Evolutionary conservation across 2,888 invertebrate genomes (phyloP).

Genomic region (Yponomeuta evonymella): DNA sequence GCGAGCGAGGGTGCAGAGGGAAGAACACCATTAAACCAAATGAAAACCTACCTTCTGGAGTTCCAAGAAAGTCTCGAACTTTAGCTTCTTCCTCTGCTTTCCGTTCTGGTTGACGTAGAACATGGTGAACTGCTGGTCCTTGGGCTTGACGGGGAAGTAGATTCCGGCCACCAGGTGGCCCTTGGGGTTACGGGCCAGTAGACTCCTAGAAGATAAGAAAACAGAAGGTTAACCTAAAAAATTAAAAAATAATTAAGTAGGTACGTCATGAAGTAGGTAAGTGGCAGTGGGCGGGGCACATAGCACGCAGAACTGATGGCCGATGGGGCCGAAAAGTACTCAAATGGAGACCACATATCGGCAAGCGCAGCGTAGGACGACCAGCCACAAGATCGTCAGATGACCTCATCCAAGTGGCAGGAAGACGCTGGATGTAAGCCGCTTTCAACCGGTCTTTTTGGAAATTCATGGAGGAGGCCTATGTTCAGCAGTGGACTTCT

Average conservation of each 20-base stretch:
- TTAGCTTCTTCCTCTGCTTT: conserved; percentile 84
- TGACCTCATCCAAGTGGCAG: too few relatives aligned
- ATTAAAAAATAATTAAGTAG: neutral
- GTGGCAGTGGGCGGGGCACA: too few relatives aligned
- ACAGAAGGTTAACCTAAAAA: neutral
- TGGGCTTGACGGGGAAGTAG: conserved; percentile 84
- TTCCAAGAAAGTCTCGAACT: conserved; percentile 82
- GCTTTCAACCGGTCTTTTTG: too few relatives aligned
- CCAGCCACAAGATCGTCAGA: too few relatives aligned
- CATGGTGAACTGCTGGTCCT: conserved; percentile 83
- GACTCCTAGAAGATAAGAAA: conserved; percentile 73
- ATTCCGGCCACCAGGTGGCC: conserved; percentile 89
- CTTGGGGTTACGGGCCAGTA: conserved; percentile 88
- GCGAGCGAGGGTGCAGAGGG: neutral
- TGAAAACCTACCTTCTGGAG: conserved; percentile 74
- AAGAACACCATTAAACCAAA: neutral
- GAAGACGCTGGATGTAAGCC: too few relatives aligned
- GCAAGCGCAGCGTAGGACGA: too few relatives aligned
- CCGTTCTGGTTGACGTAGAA: conserved; percentile 84
- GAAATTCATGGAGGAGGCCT: too few relatives aligned
- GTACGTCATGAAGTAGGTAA: too few relatives aligned
- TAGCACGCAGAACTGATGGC: too few relatives aligned
- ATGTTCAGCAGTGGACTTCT: too few relatives aligned
- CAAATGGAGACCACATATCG: too few relatives aligned
- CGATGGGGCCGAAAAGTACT: too few relatives aligned